Evolutionary conservation across 2,113 vertebrate species (phyloP), one percentile per base, ranked within the genome.

Genomic region (Gadus chalcogrammus): DNA sequence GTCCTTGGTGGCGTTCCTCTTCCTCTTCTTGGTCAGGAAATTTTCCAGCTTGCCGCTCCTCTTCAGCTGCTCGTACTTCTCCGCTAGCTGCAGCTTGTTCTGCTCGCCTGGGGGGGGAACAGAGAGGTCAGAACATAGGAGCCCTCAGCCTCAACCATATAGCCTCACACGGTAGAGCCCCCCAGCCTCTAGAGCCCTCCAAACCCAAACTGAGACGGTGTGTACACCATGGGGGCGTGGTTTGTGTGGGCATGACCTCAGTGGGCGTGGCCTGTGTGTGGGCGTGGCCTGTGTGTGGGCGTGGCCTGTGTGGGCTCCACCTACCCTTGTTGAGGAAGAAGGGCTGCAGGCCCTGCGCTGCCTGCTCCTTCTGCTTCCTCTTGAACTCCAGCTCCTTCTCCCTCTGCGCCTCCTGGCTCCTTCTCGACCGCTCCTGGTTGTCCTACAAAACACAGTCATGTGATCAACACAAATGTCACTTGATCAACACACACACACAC

Each of bases 271-370:
- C 1, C 55, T 5, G 55, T n/a, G 55, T n/a, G 55, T 58, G 55
- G 15, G 55, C 55, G 17, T 15, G 1, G 55, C 15, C 52, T 31
- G 52, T 55, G 52, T 55, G 52, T 12, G 12, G 52, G 12, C 52
- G 52, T 55, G 53, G 12, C 35, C 27, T 52, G 59, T 20, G 7
- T 60, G 18, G 18, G 58, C 58, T 60, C 5, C 18, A 90, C 93
- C 93, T 85, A 97, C 97, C 94, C 81, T 93, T 96, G 88, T 97
- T 99, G 16, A 96, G 78, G 90, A 94, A 99, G 88, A 94, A 97
- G 0, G 96, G 97, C 5, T 83, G 91, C 24, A 90, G 92, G 9
- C 97, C 97, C 70, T 93, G 90, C 71, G 88, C 91, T 71, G 94
- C 95, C 72, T 90, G 65, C 55, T 93, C 93, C 59, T 95, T 83